These are phyloP conservation scores for Akabosia matsudoensis DNA, from an alignment of 1,140 invertebrate species.

Conservation along the genomic window DNA sequence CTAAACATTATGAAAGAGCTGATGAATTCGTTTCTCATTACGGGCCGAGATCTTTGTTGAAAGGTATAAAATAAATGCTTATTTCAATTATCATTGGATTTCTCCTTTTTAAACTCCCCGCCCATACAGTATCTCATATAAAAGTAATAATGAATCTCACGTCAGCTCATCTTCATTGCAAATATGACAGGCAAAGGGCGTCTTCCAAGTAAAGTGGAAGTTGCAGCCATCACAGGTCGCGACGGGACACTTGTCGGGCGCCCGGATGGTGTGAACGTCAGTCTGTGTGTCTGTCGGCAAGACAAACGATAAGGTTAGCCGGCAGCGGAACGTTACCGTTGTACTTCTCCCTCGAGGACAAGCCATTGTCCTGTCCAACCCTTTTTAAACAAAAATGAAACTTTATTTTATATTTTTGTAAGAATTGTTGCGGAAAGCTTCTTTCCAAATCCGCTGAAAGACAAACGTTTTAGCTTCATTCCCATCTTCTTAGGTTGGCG, in stretches of 20 bases:
- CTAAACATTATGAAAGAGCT: too few species aligned
- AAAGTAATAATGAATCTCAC: conserved; percentile 45
- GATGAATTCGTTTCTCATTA: too few species aligned
- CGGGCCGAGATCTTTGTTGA: too few species aligned
- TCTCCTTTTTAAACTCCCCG: neutral
- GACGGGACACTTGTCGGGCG: conserved; percentile 60
- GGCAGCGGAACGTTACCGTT: conserved; percentile 57
- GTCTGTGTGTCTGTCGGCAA: conserved; percentile 48
- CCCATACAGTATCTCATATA: neutral
- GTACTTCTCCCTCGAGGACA: conserved; percentile 58
- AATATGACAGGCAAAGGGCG: conserved; percentile 57
- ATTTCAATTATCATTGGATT: too few species aligned
- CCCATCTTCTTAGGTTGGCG: too few species aligned
- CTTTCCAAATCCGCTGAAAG: too few species aligned
- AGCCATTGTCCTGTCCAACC: conserved; percentile 54
- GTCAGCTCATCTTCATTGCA: conserved; percentile 56
- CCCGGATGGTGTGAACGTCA: conserved; percentile 46
- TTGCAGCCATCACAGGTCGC: conserved; percentile 65
- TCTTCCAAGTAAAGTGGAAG: conserved; percentile 61
- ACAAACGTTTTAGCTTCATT: too few species aligned
- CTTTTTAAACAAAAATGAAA: conserved; percentile 48
- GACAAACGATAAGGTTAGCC: conserved; percentile 50
- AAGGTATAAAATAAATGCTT: too few species aligned
- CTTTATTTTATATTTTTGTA: too few species aligned
- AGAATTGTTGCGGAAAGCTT: too few species aligned